phyloP scores from a whole-genome alignment of 2,113 vertebrate genomes.

The Nerophis ophidion region DNA sequence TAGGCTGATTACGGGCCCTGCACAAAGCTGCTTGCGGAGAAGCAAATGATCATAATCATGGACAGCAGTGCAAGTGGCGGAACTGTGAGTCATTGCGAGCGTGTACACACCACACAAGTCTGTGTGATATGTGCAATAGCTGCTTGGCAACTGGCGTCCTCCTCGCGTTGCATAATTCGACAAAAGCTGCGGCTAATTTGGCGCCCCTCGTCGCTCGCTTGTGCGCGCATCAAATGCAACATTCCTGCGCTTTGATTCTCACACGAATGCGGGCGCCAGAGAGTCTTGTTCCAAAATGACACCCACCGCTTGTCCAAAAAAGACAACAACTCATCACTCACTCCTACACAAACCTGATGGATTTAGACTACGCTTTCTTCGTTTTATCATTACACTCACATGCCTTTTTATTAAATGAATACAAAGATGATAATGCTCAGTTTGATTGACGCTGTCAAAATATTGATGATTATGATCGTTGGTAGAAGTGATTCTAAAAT shows the following conservation, averaged over 20 bases:
- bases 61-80: slow-evolving; percentile 60
- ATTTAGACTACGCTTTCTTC: background rate
- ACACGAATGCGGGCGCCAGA: slow-evolving; percentile 38
- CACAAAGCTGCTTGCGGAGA: slow-evolving; percentile 56
- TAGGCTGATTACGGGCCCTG: slow-evolving; percentile 54
- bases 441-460: too few relatives aligned
- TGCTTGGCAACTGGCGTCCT: slow-evolving; percentile 39
- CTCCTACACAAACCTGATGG: slow-evolving; percentile 35
- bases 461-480: too few relatives aligned
- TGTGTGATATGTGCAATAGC: slow-evolving; percentile 51
- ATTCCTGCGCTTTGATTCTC: slow-evolving; percentile 41
- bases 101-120: slow-evolving; percentile 45
- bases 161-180: slow-evolving; percentile 49
- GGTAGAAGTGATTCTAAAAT: background rate
- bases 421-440: background rate
- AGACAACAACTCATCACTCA: slow-evolving; percentile 4
- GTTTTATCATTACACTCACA: background rate
- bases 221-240: slow-evolving; percentile 22
- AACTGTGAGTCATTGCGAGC: slow-evolving; percentile 61
- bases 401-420: background rate
- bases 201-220: slow-evolving; percentile 29
- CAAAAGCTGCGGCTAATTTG: slow-evolving; percentile 33
- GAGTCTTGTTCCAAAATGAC: slow-evolving; percentile 47
- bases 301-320: slow-evolving; percentile 48
- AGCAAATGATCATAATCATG: slow-evolving; percentile 65